A percentile compares a stretch with the other conserved stretches of the same genome.
These are phyloP conservation scores for Agonopterix heracliana DNA, from an alignment of 2,888 invertebrate genomes.

Conservation along the genomic window DNA sequence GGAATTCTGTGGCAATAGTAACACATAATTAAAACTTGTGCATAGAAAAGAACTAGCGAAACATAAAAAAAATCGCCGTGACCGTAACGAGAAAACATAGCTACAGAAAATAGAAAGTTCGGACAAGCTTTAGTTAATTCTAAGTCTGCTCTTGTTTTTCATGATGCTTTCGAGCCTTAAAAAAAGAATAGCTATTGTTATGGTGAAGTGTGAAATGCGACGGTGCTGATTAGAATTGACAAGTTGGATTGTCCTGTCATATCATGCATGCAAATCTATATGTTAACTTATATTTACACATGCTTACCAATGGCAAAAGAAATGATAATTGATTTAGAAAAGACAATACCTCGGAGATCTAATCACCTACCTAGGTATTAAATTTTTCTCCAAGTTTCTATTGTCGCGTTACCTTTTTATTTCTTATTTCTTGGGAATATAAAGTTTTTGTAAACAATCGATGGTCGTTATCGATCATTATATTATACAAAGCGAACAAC, in stretches of 20 bases:
- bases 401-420: neutral
- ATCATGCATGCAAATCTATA: constrained; percentile 4
- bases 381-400: constrained; percentile 6
- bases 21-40: too few species aligned
- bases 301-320: neutral
- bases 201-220: constrained; percentile 8
- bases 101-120: constrained; percentile 17
- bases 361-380: constrained; percentile 5
- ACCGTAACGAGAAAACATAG: neutral
- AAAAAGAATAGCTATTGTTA: constrained; percentile 8
- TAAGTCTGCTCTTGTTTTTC: constrained; percentile 14
- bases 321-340: constrained; percentile 1
- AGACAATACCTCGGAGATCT: constrained; percentile 5
- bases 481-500: too few species aligned
- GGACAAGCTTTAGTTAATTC: constrained; percentile 11
- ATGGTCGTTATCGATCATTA: too few species aligned
- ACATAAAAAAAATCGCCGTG: too few species aligned
- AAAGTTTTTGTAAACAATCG: constrained; percentile 12
- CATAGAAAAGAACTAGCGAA: too few species aligned
- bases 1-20: too few species aligned
- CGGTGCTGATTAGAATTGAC: constrained; percentile 3
- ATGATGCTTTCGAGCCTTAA: constrained; percentile 7
- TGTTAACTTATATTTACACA: neutral
- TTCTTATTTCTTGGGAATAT: constrained; percentile 37
- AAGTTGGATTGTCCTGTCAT: constrained; percentile 1